Base-by-base conservation (phyloP, 2,113 vertebrate genomes). In the Xiphias gladius region DNA sequence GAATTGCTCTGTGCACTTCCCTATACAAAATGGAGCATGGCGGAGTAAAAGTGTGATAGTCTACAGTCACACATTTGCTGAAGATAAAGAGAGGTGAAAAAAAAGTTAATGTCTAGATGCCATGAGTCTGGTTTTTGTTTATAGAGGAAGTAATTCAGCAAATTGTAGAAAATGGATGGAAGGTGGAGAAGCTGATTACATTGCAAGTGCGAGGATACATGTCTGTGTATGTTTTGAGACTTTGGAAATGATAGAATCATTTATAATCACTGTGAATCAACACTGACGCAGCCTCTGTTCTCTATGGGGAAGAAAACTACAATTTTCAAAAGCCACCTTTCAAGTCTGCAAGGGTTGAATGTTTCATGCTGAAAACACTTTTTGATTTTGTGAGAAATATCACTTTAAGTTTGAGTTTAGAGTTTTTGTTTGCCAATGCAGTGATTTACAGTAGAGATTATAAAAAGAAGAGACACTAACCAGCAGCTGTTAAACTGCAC, bases 351-450 rank as follows among this genome's bases (percentile, higher is more conserved):
- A 4, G 1, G 35, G 4, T 17, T 43, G 39, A 24, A 39, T 10
- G 55, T 65, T 52, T 71, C 35, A 58, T 17, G 6, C 14, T 24
- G 20, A 50, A 46, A 41, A 24, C 17, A 72, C 26, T 52, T 13
- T 41, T 24, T 32, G 61, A 79, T 71, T 73, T n/a, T 24, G 30
- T 12, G 30, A 74, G 62, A 35, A 75, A 50, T 12, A 43, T 67
- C 67, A 66, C 39, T 62, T 73, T 35, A 62, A 66, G 39, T 58
- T 65, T 32, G 41, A 77, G 65, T 68, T 58, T 6, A 26, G 57
- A 65, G 63, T 41, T 68, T 57, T 71, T 71, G 52, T 73, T 80
- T 48, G 22, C 26, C 48, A 43, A 35, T 35, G 14, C 14, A 20
- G 24, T 20, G 7, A 19, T 26, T 28, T 26, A 46, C 39, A 39